Evolutionary conservation across 2,888 invertebrate species (phyloP).

Genomic region (Brachylomia viminalis): DNA sequence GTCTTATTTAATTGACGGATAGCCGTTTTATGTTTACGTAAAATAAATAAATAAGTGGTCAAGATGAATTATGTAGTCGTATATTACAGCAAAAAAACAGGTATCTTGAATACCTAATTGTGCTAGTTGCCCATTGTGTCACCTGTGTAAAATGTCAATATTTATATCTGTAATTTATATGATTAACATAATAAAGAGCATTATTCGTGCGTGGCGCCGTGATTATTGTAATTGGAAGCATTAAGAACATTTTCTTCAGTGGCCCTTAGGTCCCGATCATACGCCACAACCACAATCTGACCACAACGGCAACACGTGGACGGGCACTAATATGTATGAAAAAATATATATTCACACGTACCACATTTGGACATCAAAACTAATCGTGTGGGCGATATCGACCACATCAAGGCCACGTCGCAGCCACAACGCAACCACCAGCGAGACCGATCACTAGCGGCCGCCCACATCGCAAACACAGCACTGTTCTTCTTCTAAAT

Average conservation of each 20-base stretch:
- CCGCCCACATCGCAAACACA: not conserved
- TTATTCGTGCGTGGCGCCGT: no score
- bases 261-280: no score
- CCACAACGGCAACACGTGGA: not conserved
- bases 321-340: not conserved
- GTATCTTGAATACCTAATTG: not conserved
- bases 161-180: no score
- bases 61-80: not conserved
- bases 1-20: no score
- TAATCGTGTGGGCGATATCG: no score
- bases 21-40: no score
- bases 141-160: no score
- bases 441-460: not conserved
- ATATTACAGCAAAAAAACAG: no score
- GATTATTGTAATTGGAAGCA: no score
- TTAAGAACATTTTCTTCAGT: not conserved
- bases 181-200: no score
- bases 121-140: not conserved
- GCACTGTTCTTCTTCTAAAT: not conserved
- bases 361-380: not conserved
- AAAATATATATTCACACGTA: not conserved
- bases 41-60: not conserved
- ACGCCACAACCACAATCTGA: not conserved
- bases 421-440: not conserved
- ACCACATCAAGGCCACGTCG: not conserved